Evolutionary conservation across 2,113 vertebrate genomes (phyloP), one percentile per base, ranked within the genome.

Genomic region (Barbus barbus): DNA sequence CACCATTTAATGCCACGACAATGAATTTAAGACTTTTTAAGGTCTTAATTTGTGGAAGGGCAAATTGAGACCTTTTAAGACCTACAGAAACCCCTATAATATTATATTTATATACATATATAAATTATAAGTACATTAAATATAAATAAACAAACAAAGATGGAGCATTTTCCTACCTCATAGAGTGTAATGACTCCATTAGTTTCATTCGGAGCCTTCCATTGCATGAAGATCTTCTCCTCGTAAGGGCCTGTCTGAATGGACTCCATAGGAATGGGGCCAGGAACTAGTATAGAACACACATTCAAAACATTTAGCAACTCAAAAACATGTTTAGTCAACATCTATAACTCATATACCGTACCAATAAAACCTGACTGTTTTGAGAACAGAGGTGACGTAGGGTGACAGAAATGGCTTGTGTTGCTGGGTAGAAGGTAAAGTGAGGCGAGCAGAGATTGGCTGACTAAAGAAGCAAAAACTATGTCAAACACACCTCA

Each of bases 221-320:
- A 99, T 89, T 99, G 97, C 90, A 99, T 95, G 83, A 97, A 98
- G 92, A 99, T 98, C 95, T 98, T 99, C 92, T 99, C 98, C 81
- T 99, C 98, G 74, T 98, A 99, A 12, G 97, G 96, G 0, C 97
- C 96, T 18, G 97, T 97, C 92, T 98, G 97, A 75, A 99, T 96
- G 12, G 98, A 99, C 92, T 99, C 98, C 88, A 96, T 92, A 0
- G 97, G 97, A 90, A 99, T 91, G 0, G 96, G 95, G 76, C 96
- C 97, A 74, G 98, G 98, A 88, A 99, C 98, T 99, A 91, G 33
- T 84, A 77, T 81, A 71, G n/a, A 86, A 78, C 7, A 80, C 24
- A 36, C 20, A 81, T 36, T 69, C 38, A 77, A 33, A 63, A 82
- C 28, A 73, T 28, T 77, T 78, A 84, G 22, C 26, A n/a, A 28